Conservation (phyloP, 2,888 invertebrate species). For the Deilephila elpenor region DNA sequence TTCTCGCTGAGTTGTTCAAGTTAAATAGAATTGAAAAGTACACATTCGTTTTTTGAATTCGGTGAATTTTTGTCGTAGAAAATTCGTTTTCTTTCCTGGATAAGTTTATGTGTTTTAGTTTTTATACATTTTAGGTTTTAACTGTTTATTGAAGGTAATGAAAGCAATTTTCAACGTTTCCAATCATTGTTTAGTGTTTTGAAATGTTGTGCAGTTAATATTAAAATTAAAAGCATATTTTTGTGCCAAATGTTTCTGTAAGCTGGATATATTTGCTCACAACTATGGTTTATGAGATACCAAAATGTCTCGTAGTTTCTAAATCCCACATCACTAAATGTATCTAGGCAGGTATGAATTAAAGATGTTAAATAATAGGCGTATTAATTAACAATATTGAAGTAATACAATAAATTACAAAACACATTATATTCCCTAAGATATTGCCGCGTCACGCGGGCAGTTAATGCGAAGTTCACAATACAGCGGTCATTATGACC, state of each 20-base stretch:
- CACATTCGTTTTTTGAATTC: conserved; percentile 17
- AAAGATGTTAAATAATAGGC: no score
- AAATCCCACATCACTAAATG: no score
- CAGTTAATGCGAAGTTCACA: conserved; percentile 16
- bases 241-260: no score
- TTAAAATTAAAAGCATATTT: no score
- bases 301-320: no score
- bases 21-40: conserved; percentile 29
- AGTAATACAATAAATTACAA: background rate
- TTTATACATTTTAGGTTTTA: no score
- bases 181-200: background rate
- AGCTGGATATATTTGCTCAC: no score
- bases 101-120: conserved; percentile 6
- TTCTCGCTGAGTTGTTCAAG: conserved; percentile 32
- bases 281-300: no score
- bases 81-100: conserved; percentile 2
- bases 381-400: no score
- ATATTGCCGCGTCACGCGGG: background rate
- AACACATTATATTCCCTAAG: background rate
- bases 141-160: no score
- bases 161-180: background rate
- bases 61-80: background rate
- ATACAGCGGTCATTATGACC: conserved; percentile 14
- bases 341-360: no score
- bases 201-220: no score